Conservation (phyloP, 2,888 invertebrate species). For the Muscina levida region DNA sequence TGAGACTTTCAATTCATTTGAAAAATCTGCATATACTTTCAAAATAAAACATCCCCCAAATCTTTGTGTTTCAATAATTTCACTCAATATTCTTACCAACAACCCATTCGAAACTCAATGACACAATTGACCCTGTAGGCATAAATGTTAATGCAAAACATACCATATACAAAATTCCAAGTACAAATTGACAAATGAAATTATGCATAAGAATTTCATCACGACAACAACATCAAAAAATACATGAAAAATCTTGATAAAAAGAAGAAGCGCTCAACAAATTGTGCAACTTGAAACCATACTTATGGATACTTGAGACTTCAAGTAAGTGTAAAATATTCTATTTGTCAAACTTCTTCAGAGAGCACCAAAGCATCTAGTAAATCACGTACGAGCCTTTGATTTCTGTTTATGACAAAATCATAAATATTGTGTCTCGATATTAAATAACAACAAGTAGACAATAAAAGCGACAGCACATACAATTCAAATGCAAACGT, state of each 20-base stretch:
- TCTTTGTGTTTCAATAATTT: too few species aligned
- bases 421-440: conserved; percentile 42
- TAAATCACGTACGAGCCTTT: not conserved
- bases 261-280: conserved; percentile 41
- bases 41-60: too few species aligned
- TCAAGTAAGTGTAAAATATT: conserved; percentile 60
- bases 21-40: too few species aligned
- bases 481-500: not conserved
- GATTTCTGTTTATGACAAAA: conserved; percentile 41
- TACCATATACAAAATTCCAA: not conserved
- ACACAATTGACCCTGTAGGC: conserved; percentile 32
- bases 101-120: conserved; percentile 24
- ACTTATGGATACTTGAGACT: conserved; percentile 52
- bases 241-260: not conserved
- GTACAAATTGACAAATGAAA: too few species aligned
- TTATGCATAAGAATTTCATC: conserved; percentile 49
- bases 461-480: not conserved
- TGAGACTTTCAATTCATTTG: too few species aligned
- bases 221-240: not conserved
- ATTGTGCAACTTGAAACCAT: conserved; percentile 49
- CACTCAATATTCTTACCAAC: too few species aligned
- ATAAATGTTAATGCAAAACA: conserved; percentile 1
- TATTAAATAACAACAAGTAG: conserved; percentile 13
- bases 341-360: conserved; percentile 42
- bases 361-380: not conserved